Base-by-base conservation (phyloP, 23 tunicate genomes). In the Halocynthia aurantium region DNA sequence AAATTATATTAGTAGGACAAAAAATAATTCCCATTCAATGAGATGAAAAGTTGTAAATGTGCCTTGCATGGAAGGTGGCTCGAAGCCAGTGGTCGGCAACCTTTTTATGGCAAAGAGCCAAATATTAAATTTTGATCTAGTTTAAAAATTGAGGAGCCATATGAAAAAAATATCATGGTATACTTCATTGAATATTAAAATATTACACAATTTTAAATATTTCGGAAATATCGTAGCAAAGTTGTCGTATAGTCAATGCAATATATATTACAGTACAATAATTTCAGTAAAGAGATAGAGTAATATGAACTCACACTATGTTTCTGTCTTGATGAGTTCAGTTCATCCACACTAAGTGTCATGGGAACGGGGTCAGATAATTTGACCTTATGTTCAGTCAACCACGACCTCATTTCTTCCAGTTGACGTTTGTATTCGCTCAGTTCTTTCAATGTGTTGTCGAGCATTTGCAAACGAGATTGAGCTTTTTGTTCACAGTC, bases 311-410 rank as follows among this genome's bases (percentile, higher is more conserved):
- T 85, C 52, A 92, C 98, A 40, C 78, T 78, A 76, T 92, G 92
- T n/a, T 82, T 82, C 53, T 86, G 83, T 67, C 88, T 57, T 13
- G 81, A 77, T 5, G 66, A 61, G 51, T 86, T 82, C 5, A 92
- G 65, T 50, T 92, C 98, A 31, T 92, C 98, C 51, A 92, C 84
- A 53, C 91, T 85, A 50, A 86, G 77, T 6, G 98, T 92, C 84
- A 78, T 79, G 11, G 91, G 98, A 8, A 86, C 88, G 15, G 85
- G 83, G 22, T 78, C 84, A 0, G 62, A 49, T 52, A 86, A 78
- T 63, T 84, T 86, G 11, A 82, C 77, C 51, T 82, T 63, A 62
- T 72, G 68, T 7, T 62, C 85, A 18, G 18, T 20, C 53, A 92
- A 74, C 92, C 92, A 92, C 7, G 75, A 54, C 2, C 67, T 64